Evolutionary conservation across 2,888 invertebrate genomes (phyloP).

Genomic region (Melitaea athalia): DNA sequence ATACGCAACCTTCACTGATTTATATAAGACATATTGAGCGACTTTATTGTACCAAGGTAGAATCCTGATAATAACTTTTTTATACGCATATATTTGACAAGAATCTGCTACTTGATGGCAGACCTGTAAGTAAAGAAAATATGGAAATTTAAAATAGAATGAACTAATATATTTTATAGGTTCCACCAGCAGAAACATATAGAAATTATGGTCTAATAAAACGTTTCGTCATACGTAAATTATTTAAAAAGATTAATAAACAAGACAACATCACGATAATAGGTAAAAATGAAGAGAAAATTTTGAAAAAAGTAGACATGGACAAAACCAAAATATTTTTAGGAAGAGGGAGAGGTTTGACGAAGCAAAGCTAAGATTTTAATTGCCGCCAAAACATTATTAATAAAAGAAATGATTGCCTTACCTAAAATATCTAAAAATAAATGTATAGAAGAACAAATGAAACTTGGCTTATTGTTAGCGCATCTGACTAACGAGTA

Average conservation of each 20-base stretch:
- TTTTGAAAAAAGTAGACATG: background rate
- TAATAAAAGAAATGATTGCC: too few relatives aligned
- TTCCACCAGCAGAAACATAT: slow-evolving; percentile 49
- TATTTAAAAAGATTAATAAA: slow-evolving; percentile 56
- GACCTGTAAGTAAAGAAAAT: too few relatives aligned
- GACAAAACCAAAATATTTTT: background rate
- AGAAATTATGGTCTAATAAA: slow-evolving; percentile 48
- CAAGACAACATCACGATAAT: slow-evolving; percentile 60
- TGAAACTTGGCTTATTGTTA: too few relatives aligned
- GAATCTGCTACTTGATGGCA: too few relatives aligned
- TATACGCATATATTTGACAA: too few relatives aligned
- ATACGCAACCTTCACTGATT: slow-evolving; percentile 61
- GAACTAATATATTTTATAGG: slow-evolving; percentile 41
- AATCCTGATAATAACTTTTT: too few relatives aligned
- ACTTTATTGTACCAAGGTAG: slow-evolving; percentile 60
- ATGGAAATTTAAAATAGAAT: background rate
- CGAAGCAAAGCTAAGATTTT: too few relatives aligned
- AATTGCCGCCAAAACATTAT: too few relatives aligned
- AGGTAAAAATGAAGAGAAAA: slow-evolving; percentile 46
- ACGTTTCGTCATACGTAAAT: slow-evolving; percentile 48
- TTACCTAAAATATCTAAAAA: too few relatives aligned
- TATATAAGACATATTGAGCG: slow-evolving; percentile 57
- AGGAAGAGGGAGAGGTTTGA: too few relatives aligned
- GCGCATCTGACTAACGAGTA: too few relatives aligned
- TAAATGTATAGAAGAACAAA: too few relatives aligned